Percentiles rank a stretch among this genome's conserved stretches.
Conservation (phyloP, 1,140 invertebrate genomes). For the Leucophenga varia region DNA sequence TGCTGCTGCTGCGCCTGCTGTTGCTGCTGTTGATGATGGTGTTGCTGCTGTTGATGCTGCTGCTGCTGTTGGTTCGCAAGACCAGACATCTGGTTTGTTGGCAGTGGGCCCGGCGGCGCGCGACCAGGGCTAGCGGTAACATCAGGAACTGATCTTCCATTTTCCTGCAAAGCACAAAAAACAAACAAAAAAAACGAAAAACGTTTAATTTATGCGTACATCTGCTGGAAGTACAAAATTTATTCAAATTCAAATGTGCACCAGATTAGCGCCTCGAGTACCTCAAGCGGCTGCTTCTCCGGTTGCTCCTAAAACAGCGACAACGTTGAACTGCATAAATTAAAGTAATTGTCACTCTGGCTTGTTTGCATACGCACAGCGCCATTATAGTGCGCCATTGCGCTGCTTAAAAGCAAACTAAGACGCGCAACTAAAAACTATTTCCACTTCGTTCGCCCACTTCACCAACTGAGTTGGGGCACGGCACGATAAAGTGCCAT, state of each 20-base stretch:
- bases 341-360: conserved; percentile 30
- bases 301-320: conserved; percentile 3
- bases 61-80: conserved; percentile 44
- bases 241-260: too few species aligned
- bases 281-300: too few species aligned
- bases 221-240: conserved; percentile 29
- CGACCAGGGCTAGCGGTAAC: conserved; percentile 83
- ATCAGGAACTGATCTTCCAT: conserved; percentile 84
- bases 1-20: conserved; percentile 30
- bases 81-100: conserved; percentile 60
- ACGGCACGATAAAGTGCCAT: too few species aligned
- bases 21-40: conserved; percentile 57
- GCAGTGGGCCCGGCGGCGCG: conserved; percentile 68
- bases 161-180: conserved; percentile 68
- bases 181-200: conserved; percentile 4
- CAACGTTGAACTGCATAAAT: conserved; percentile 36
- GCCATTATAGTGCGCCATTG: too few species aligned
- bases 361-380: too few species aligned
- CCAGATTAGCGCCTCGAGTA: too few species aligned
- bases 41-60: conserved; percentile 62
- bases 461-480: too few species aligned
- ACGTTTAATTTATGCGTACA: conserved; percentile 20
- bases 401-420: too few species aligned
- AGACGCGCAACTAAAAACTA: too few species aligned
- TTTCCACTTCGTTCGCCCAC: too few species aligned